Conservation (phyloP, 2,797 vertebrate species). For the Galagoides demidoff region DNA sequence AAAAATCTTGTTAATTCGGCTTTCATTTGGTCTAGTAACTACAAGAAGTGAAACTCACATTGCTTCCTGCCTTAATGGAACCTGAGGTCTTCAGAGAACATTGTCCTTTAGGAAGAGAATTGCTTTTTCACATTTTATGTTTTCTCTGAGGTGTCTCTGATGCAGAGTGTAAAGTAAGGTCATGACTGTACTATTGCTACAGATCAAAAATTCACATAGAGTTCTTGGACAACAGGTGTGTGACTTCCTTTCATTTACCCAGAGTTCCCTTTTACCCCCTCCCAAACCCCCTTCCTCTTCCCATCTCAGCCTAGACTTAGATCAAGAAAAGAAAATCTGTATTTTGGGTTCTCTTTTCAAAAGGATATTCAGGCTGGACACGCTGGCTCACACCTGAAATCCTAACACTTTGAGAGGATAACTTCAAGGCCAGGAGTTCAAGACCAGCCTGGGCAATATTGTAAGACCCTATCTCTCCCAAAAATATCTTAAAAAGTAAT, state of each 20-base stretch:
- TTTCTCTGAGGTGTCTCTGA: background rate
- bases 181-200: background rate
- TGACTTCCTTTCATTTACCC: background rate
- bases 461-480: background rate
- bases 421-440: background rate
- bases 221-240: background rate
- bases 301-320: background rate
- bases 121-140: background rate
- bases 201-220: background rate
- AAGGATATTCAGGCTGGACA: background rate
- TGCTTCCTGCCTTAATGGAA: constrained; percentile 3
- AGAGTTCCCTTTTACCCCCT: background rate
- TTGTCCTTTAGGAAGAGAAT: background rate
- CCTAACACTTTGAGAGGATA: background rate
- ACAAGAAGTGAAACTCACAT: background rate
- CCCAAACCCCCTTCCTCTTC: background rate
- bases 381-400: background rate
- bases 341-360: constrained; percentile 5
- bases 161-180: background rate
- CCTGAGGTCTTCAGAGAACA: background rate
- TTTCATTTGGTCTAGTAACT: background rate
- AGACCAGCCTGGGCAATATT: background rate
- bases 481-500: background rate
- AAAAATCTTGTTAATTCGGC: background rate
- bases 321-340: background rate